Base-by-base conservation (phyloP, 2,888 invertebrate species). In the Lasioglossum vierecki region DNA sequence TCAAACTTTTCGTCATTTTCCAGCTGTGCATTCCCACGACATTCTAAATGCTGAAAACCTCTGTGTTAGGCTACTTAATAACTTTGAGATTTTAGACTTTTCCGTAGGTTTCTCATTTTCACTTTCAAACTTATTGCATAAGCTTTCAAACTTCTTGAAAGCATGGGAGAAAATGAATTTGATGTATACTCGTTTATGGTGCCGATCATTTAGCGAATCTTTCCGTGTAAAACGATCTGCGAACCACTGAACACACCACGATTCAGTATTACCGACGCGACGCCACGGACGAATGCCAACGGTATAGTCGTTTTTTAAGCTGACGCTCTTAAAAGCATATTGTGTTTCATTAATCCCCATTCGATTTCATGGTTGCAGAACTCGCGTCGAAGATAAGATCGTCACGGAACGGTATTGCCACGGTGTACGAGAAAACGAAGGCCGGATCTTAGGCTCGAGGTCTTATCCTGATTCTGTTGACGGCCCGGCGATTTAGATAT, bases 361-460 rank as follows among this genome's bases (percentile, higher is more conserved):
- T 86, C 80, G 78, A 86, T 84, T 84, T 84, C 84, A 84, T 83
- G 77, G 77, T 75, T 66, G 77, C 80, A 78, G 78, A 78, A 68
- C 84, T 76, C 72, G 85, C 78, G 75, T 63, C 4, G 26, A 6
- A 57, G 84, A 85, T 85, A 80, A 80, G 75, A 80, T 84, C 82
- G 77, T 76, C 80, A 73, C 70, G 83, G 80, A 74, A 75, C 35
- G 57, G 79, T 44, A 75, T 68, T 84, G 60, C 85, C 35, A 57
- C n/a, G 68, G 60, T 30, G 76, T 63, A 79, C 79, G 49, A 80
- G 84, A 84, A 81, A 80, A 71, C 26, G 30, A 26, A 26, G 76
- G 8, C 26, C 22, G 75, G 60, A 70, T 72, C 66, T 70, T 63
- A 44, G 26, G 26, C 15, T 30, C 3, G n/a, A 57, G 57, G 41